Evolutionary conservation across 2,113 vertebrate genomes (phyloP).

Genomic region (Cyprinodon variegatus): DNA sequence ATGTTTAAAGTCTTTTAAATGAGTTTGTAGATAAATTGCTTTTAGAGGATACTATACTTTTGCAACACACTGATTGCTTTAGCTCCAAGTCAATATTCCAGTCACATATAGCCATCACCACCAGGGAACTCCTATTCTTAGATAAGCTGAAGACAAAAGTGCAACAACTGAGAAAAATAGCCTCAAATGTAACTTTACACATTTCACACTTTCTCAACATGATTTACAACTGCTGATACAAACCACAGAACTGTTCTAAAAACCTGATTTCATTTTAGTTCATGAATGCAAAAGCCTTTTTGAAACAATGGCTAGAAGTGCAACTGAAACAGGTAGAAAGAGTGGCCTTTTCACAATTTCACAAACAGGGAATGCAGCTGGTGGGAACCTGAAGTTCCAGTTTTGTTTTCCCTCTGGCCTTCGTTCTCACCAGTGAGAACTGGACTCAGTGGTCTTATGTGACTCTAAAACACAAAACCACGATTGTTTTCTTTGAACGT

Average conservation of each 20-base stretch:
- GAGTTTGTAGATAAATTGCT: neutral
- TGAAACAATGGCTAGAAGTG: conserved; percentile 17
- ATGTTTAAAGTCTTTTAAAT: no score
- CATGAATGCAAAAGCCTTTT: neutral
- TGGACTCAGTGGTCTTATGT: conserved; percentile 68
- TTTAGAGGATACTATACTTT: no score
- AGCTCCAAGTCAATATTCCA: no score
- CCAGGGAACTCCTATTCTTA: conserved; percentile 47
- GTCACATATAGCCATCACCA: no score
- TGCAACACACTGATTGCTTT: no score
- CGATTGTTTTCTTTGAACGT: conserved; percentile 75
- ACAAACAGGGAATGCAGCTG: conserved; percentile 30
- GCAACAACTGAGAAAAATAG: conserved; percentile 13
- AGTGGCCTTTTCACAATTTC: conserved; percentile 47
- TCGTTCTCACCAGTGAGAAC: conserved; percentile 69
- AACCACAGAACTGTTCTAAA: neutral
- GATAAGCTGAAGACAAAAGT: conserved; percentile 41
- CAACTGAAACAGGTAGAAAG: conserved; percentile 47
- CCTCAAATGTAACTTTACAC: neutral
- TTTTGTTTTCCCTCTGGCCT: conserved; percentile 65
- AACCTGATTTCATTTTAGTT: neutral
- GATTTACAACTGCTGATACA: neutral
- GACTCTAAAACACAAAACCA: conserved; percentile 76
- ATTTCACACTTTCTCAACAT: neutral
- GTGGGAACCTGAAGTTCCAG: conserved; percentile 76